phyloP scores from a whole-genome alignment of 2,888 invertebrate species.

The Melikaiella ostensackeni region DNA sequence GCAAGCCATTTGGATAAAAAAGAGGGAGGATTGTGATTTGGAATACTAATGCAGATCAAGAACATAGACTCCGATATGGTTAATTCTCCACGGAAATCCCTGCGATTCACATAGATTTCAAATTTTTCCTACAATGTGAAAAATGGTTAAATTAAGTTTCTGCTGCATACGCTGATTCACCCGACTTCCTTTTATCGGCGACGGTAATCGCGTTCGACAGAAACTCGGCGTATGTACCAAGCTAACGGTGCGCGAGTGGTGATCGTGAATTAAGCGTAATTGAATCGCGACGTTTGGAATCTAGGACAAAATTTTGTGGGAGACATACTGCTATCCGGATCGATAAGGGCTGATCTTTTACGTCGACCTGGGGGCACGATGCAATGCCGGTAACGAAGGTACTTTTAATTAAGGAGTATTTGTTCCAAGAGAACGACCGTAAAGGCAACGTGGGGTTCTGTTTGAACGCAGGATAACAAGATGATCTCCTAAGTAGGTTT shows the following conservation, averaged over 20 bases:
- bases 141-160: constrained; percentile 10
- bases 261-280: constrained; percentile 53
- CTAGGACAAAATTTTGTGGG: constrained; percentile 17
- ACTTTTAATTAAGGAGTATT: constrained; percentile 32
- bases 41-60: too few relatives aligned
- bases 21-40: too few relatives aligned
- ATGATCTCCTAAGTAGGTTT: constrained; percentile 30
- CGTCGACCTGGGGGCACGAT: constrained; percentile 2
- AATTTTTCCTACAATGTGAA: not conserved
- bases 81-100: too few relatives aligned
- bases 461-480: constrained; percentile 28
- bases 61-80: too few relatives aligned
- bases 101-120: too few relatives aligned
- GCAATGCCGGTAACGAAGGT: not conserved
- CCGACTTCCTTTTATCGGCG: constrained; percentile 1
- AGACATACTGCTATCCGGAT: constrained; percentile 6
- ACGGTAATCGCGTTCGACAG: not conserved
- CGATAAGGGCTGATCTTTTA: not conserved
- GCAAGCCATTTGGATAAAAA: not conserved
- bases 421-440: not conserved
- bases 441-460: constrained; percentile 13
- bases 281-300: constrained; percentile 44
- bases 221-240: constrained; percentile 13
- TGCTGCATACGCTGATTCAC: not conserved
- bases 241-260: constrained; percentile 38